Base-by-base conservation (phyloP, 2,113 vertebrate species). In the Pyrgilauda ruficollis region DNA sequence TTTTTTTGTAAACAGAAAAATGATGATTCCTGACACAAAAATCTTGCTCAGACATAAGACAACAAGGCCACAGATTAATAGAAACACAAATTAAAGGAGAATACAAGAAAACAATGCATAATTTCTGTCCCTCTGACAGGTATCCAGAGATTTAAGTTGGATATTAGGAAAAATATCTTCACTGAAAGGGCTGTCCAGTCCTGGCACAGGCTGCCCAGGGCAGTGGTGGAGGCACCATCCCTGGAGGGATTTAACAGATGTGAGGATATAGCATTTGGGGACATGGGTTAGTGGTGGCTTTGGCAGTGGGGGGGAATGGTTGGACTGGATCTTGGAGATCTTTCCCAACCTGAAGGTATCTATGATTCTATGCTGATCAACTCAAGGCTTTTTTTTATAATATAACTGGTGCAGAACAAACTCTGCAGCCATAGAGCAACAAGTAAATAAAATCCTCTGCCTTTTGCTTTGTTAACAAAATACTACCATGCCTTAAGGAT, bases 361-460 rank as follows among this genome's bases (percentile, higher is more conserved):
- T 59, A 2, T 47, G 55, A n/a, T 52, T 74, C 55, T 13, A 2
- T 15, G 39, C 39, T 68, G 33, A 64, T 26, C 70, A 64, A 27
- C 31, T 58, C 49, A 56, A 22, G 2, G 5, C 11, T 10, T 46
- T 49, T 49, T 35, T 77, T 62, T 30, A 23, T 41, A 68, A 43
- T 5, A 0, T 5, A 77, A 27, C 67, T 35, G 23, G 23, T 52
- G 47, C 3, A 6, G 89, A 89, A 87, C 18, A 67, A 93, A 27
- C 31, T 55, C n/a, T 43, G 30, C 0, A 0, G n/a, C 62, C 18
- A 30, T 4, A 46, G 90, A 89, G 18, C 33, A 37, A 22, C 39
- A 58, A 74, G 28, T 19, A 88, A 79, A 85, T 62, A 33, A 63
- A 82, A 53, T 26, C 52, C 33, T 49, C 61, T 64, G 37, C n/a